These are phyloP conservation scores for Catamblyrhynchus diadema DNA, from an alignment of 2,797 vertebrate genomes.

Conservation along the genomic window DNA sequence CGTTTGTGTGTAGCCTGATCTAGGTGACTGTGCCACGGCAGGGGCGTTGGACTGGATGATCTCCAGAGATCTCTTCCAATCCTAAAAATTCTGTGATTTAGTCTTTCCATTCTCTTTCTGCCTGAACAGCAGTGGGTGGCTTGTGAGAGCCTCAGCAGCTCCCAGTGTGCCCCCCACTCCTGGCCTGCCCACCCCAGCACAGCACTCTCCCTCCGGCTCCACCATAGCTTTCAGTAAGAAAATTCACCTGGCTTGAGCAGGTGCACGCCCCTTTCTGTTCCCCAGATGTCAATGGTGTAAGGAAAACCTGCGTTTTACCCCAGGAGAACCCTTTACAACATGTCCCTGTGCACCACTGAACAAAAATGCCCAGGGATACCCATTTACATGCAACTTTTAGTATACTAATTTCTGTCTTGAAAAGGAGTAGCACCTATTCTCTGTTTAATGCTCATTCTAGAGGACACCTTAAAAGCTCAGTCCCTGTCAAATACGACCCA, in stretches of 20 bases:
- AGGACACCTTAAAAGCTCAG: background rate
- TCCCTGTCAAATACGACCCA: background rate
- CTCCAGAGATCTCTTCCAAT: background rate
- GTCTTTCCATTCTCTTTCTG: background rate
- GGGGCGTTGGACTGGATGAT: background rate
- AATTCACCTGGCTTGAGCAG: background rate
- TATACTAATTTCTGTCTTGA: background rate
- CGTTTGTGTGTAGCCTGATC: fast-evolving
- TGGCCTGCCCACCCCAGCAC: background rate
- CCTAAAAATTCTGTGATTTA: background rate
- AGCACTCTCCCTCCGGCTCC: fast-evolving
- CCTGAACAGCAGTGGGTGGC: background rate
- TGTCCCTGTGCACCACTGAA: fast-evolving
- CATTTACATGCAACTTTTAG: fast-evolving
- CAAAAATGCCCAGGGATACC: background rate
- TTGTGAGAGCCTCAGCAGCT: fast-evolving
- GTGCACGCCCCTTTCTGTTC: fast-evolving
- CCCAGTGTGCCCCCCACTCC: fast-evolving
- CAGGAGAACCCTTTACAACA: background rate
- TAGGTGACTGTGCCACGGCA: background rate
- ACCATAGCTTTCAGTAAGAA: background rate
- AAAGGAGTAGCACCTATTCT: background rate
- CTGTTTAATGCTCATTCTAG: background rate
- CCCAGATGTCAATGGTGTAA: background rate
- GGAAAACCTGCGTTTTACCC: background rate